A percentile compares a stretch with the other conserved stretches of the same genome.
These are phyloP conservation scores for Tethea ocularis DNA, from an alignment of 2,888 invertebrate genomes.

Conservation along the genomic window DNA sequence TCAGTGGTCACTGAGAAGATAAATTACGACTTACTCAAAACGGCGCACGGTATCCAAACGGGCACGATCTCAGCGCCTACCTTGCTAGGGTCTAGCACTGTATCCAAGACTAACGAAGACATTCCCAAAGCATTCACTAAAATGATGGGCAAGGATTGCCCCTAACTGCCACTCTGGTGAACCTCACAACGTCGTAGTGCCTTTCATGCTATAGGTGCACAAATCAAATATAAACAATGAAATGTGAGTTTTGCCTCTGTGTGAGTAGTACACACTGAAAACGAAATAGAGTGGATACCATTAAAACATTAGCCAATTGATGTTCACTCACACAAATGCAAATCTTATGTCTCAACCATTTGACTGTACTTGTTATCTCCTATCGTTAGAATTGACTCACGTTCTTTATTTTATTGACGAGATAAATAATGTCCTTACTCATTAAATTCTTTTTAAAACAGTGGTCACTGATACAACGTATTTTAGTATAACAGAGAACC, in stretches of 20 bases:
- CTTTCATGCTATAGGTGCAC: conserved; percentile 34
- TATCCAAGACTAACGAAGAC: conserved; percentile 91
- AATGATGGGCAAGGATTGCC: conserved; percentile 76
- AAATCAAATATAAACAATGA: conserved; percentile 12
- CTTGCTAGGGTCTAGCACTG: conserved; percentile 88
- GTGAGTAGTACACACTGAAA: background rate
- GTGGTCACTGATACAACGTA: background rate
- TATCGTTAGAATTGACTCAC: conserved; percentile 50
- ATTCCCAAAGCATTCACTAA: conserved; percentile 91
- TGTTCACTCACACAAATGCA: conserved; percentile 1
- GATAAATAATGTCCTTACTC: background rate
- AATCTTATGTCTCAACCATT: conserved; percentile 11
- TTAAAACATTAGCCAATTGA: background rate
- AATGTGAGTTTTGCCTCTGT: background rate
- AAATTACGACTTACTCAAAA: conserved; percentile 94
- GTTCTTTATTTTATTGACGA: conserved; percentile 33
- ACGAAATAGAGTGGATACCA: no score
- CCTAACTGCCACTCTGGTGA: conserved; percentile 46
- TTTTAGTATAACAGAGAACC: no score
- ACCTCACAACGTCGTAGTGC: conserved; percentile 26
- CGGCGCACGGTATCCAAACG: conserved; percentile 88
- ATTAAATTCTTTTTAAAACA: background rate
- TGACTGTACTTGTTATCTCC: conserved; percentile 24
- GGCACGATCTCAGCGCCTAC: conserved; percentile 89
- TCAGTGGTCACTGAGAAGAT: conserved; percentile 94